phyloP scores from a whole-genome alignment of 2,888 invertebrate species.

The Podotricha telesiphe region DNA sequence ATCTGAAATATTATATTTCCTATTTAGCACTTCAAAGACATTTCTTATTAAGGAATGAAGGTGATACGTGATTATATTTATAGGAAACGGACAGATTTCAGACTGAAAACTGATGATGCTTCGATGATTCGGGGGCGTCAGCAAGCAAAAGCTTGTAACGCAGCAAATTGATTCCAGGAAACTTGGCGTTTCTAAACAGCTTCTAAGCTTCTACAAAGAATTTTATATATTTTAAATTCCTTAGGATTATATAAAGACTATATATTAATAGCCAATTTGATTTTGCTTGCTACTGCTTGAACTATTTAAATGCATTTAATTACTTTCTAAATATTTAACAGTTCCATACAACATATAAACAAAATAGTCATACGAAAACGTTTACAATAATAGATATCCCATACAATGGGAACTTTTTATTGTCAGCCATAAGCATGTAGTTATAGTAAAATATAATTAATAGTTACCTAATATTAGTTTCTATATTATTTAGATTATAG shows the following conservation, averaged over 20 bases:
- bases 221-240: neutral
- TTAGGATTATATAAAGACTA: neutral
- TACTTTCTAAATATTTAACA: neutral
- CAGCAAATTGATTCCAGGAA: neutral
- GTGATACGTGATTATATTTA: neutral
- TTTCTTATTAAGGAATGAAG: neutral
- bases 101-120: neutral
- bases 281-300: constrained; percentile 15
- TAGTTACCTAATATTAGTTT: neutral
- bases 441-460: neutral
- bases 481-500: constrained; percentile 9
- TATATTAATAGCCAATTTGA: neutral
- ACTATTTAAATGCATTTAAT: neutral
- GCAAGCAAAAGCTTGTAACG: neutral
- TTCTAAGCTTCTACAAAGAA: neutral
- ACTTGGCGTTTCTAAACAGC: constrained; percentile 1
- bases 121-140: neutral
- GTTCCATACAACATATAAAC: neutral
- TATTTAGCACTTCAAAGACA: constrained; percentile 3
- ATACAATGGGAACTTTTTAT: neutral
- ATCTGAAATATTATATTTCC: constrained; percentile 6
- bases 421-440: neutral
- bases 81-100: neutral
- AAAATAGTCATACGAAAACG: neutral
- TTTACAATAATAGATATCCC: neutral